Evolutionary conservation across 2,888 invertebrate species (phyloP).

Genomic region (Augochlorella aurata): DNA sequence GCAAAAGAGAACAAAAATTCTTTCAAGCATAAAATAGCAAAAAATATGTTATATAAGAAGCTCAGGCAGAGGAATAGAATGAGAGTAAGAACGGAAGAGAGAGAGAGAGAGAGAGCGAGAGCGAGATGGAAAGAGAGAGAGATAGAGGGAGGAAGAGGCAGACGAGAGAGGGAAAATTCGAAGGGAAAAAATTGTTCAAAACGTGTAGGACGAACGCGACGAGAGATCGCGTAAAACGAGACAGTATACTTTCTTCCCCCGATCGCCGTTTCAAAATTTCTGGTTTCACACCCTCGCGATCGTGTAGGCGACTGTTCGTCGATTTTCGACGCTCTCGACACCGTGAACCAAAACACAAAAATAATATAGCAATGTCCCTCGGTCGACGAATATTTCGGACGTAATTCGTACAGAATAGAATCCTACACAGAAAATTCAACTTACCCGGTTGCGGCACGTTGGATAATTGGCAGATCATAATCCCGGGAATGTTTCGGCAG

Average conservation of each 20-base stretch:
- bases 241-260: slow-evolving; percentile 46
- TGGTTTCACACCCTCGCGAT: slow-evolving; percentile 59
- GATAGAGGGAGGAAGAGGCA: slow-evolving; percentile 35
- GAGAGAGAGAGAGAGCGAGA: neutral
- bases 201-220: slow-evolving; percentile 48
- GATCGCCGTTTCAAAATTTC: slow-evolving; percentile 45
- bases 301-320: slow-evolving; percentile 55
- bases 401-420: neutral
- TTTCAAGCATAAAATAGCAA: slow-evolving; percentile 4
- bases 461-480: neutral
- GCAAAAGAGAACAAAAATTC: slow-evolving; percentile 21
- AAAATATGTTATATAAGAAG: slow-evolving; percentile 33
- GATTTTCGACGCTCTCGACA: slow-evolving; percentile 61
- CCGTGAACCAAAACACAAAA: slow-evolving; percentile 26
- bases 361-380: slow-evolving; percentile 37
- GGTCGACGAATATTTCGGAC: slow-evolving; percentile 49
- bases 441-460: neutral
- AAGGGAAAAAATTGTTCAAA: slow-evolving; percentile 11
- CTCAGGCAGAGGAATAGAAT: slow-evolving; percentile 52
- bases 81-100: slow-evolving; percentile 37
- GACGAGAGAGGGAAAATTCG: slow-evolving; percentile 45
- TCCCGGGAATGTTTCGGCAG: slow-evolving; percentile 13
- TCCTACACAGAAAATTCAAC: neutral
- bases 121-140: neutral
- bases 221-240: slow-evolving; percentile 60